Evolutionary conservation across 2,797 vertebrate species (phyloP), one percentile per base, ranked within the genome.

Genomic region (Labeo calbasu): DNA sequence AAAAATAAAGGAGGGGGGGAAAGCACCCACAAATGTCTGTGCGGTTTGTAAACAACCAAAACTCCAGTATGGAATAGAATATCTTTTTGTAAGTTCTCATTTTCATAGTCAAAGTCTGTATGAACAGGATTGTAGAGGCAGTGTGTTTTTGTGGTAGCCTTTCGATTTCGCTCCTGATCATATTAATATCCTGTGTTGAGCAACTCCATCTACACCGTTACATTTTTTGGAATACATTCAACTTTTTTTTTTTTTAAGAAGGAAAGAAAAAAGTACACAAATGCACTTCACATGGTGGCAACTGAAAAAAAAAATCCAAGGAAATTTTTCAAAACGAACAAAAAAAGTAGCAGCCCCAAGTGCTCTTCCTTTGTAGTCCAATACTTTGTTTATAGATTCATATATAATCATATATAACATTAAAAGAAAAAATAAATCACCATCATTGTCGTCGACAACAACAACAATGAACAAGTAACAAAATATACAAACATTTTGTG

Each of bases 21-120:
- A 91, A 93, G 91, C 93, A 92, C 91, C 94, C 94, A 95, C 92
- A 93, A 90, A 92, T 88, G 93, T 94, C 93, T 90, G 91, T 93
- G 94, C 92, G 93, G 94, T 93, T 94, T 95, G 95, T 96, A 96
- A 96, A 96, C 95, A 95, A 94, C 94, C 93, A 93, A 94, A 95
- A 91, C 94, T 95, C 94, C 94, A 95, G 93, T 95, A 94, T 94
- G 94, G 94, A 95, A 95, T 95, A 94, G 90, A 94, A 94, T 92
- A 89, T 88, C 93, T 93, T 93, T 43, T 36, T 43, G 86, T 92
- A 71, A 72, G 92, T 94, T 90, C 91, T 93, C 91, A 70, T 92
- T 91, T 92, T 93, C 91, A 87, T 91, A 92, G 90, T 93, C 91
- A 86, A 77, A 80, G 89, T 92, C 92, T 92, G 88, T 94, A 93